A percentile compares a stretch with the other conserved stretches of the same genome.
Conservation (phyloP, 1,140 invertebrate species). For the Drosophila gunungcola region DNA sequence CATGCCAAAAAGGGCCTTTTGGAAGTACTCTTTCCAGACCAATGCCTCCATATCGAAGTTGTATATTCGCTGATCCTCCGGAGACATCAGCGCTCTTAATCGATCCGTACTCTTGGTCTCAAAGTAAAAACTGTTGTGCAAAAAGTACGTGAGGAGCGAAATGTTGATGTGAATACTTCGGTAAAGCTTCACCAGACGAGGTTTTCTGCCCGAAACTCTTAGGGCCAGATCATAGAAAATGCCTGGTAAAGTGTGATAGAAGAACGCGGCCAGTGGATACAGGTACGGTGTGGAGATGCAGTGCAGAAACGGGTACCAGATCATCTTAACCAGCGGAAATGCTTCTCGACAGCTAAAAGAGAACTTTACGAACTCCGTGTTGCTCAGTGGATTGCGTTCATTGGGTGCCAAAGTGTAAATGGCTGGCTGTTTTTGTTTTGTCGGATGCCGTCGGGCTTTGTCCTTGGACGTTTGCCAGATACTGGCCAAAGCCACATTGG, state of each 20-base stretch:
- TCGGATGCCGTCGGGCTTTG: background rate
- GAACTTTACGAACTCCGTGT: constrained; percentile 85
- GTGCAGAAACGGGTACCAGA: constrained; percentile 85
- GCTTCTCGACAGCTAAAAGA: constrained; percentile 53
- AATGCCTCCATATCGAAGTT: constrained; percentile 88
- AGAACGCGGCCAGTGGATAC: constrained; percentile 84
- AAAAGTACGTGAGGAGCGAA: constrained; percentile 88
- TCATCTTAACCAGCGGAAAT: constrained; percentile 73
- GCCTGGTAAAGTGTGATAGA: constrained; percentile 87
- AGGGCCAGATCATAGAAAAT: constrained; percentile 86
- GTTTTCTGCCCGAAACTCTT: constrained; percentile 80
- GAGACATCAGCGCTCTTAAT: constrained; percentile 87
- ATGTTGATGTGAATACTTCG: constrained; percentile 89
- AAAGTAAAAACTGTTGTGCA: constrained; percentile 88
- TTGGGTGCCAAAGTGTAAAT: constrained; percentile 90
- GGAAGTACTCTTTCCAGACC: constrained; percentile 88
- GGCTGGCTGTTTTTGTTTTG: constrained; percentile 65
- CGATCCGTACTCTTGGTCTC: constrained; percentile 87
- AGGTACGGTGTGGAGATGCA: constrained; percentile 74
- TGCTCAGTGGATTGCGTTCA: constrained; percentile 87
- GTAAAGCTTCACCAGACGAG: constrained; percentile 88
- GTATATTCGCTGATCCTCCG: constrained; percentile 88
- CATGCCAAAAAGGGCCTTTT: constrained; percentile 87
- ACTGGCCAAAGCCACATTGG: constrained; percentile 90
- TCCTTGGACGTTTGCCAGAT: constrained; percentile 88